Percentiles rank a stretch among this genome's conserved stretches.
Evolutionary conservation across 2,113 vertebrate species (phyloP).

Genomic region (Misgurnus mizolepis): DNA sequence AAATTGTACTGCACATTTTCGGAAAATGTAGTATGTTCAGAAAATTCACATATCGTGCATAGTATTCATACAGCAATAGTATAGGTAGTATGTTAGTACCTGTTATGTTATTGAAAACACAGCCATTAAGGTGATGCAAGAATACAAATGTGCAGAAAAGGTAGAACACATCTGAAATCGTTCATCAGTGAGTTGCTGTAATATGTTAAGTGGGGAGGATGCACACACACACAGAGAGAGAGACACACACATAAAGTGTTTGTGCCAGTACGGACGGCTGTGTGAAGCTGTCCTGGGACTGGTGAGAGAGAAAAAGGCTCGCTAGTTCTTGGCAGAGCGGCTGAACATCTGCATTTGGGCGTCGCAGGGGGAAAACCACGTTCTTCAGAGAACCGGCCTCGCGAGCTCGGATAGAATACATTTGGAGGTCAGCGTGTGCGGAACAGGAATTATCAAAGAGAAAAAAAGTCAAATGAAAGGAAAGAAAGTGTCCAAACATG

Average conservation of each 20-base stretch:
- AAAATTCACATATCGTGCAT: not conserved
- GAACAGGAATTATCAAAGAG: conserved; percentile 55
- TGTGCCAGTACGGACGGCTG: conserved; percentile 44
- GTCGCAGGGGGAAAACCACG: conserved; percentile 55
- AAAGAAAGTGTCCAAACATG: conserved; percentile 48
- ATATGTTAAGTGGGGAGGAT: conserved; percentile 43
- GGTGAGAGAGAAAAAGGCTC: conserved; percentile 47
- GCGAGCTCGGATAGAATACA: conserved; percentile 51
- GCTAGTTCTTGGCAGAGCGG: conserved; percentile 60
- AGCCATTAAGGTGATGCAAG: not conserved
- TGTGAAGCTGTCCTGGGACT: conserved; percentile 54
- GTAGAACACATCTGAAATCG: conserved; percentile 47
- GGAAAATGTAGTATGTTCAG: not conserved
- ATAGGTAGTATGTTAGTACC: not conserved
- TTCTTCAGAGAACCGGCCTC: conserved; percentile 56
- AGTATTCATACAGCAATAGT: not conserved
- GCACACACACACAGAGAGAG: conserved; percentile 28
- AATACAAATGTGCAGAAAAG: conserved; percentile 18
- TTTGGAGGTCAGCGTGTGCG: conserved; percentile 60
- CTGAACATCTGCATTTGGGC: conserved; percentile 64
- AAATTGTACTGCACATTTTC: too few relatives aligned
- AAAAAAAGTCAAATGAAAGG: conserved; percentile 45
- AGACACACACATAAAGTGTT: conserved; percentile 18
- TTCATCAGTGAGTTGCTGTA: conserved; percentile 52
- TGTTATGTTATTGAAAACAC: too few relatives aligned